Evolutionary conservation across 2,797 vertebrate genomes (phyloP).

Genomic region (Esox lucius): DNA sequence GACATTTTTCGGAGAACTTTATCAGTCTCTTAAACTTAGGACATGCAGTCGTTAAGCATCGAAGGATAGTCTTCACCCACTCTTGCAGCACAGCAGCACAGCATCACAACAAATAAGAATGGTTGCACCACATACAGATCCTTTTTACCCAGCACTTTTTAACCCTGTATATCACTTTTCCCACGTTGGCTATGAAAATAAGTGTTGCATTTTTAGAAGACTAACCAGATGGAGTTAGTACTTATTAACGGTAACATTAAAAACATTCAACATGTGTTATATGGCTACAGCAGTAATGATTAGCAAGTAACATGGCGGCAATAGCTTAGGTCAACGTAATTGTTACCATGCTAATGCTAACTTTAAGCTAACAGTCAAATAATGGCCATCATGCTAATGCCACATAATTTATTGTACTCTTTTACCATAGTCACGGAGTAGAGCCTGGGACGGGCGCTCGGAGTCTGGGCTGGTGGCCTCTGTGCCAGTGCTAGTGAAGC

Average conservation of each 20-base stretch:
- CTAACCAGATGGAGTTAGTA: not conserved
- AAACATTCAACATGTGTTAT: not conserved
- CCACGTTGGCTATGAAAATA: constrained; percentile 68
- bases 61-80: not conserved
- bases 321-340: not conserved
- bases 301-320: not conserved
- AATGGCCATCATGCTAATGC: not conserved
- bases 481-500: constrained; percentile 84
- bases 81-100: constrained; percentile 39
- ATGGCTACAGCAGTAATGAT: not conserved
- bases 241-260: not conserved
- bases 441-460: constrained; percentile 87
- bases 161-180: constrained; percentile 70
- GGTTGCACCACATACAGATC: constrained; percentile 64
- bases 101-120: constrained; percentile 57
- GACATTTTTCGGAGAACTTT: not conserved
- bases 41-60: not conserved
- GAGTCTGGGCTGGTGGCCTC: constrained; percentile 91
- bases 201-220: not conserved
- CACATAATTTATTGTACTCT: not conserved
- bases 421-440: constrained; percentile 91
- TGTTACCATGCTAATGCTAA: not conserved
- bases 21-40: not conserved
- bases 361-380: not conserved
- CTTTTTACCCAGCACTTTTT: constrained; percentile 74